Evolutionary conservation across 2,797 vertebrate species (phyloP).

Genomic region (Acrossocheilus fasciatus): DNA sequence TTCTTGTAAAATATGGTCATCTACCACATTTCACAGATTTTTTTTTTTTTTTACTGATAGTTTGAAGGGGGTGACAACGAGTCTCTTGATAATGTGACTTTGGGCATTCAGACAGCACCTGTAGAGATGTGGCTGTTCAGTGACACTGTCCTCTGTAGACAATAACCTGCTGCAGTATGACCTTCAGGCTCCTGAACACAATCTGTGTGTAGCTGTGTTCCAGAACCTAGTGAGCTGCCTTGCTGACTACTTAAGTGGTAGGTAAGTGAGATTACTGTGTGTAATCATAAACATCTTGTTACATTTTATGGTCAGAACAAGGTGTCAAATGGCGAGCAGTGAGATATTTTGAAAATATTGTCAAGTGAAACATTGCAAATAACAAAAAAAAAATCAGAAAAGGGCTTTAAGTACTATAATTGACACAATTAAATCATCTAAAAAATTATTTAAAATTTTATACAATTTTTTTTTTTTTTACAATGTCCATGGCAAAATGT

Average conservation of each 20-base stretch:
- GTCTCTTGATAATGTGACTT: constrained; percentile 10
- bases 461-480: too few relatives aligned
- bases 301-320: neutral
- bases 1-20: neutral
- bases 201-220: neutral
- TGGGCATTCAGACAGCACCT: neutral
- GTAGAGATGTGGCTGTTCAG: constrained; percentile 2
- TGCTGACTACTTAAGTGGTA: neutral
- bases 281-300: neutral
- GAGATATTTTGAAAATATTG: too few relatives aligned
- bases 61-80: neutral
- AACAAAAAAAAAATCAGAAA: too few relatives aligned
- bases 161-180: constrained; percentile 31
- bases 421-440: too few relatives aligned
- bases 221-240: neutral
- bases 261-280: neutral
- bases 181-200: constrained; percentile 35
- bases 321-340: too few relatives aligned
- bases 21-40: neutral
- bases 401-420: too few relatives aligned
- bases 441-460: too few relatives aligned
- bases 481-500: too few relatives aligned
- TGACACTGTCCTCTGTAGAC: neutral
- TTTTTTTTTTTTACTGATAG: neutral
- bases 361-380: too few relatives aligned